Evolutionary conservation across 2,888 invertebrate species (phyloP), one percentile per base, ranked within the genome.

Genomic region (Nomada fabriciana): DNA sequence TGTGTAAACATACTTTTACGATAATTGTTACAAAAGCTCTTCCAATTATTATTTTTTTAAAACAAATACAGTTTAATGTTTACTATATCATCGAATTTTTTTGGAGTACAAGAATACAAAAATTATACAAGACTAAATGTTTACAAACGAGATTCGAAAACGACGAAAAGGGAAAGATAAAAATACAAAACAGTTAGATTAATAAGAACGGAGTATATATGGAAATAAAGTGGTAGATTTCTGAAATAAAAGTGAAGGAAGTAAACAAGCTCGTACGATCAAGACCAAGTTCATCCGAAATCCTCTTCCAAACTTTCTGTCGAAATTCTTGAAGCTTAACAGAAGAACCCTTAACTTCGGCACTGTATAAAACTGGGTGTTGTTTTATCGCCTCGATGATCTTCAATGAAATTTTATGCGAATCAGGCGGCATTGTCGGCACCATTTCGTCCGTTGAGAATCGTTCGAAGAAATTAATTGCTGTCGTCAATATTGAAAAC

Each of bases 261-360:
- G n/a, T 43, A 70, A 70, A 70, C 5, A 3, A 55, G 9, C 55
- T 69, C 91, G 87, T 90, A 94, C 94, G 87, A 86, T 94, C 94
- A 1, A 94, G 77, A 55, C 91, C 91, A 9, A 94, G 86, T 50
- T 94, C 93, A 71, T 92, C 91, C 0, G 93, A 91, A 74, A 94
- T 93, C 68, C 90, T 87, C 79, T 92, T 91, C 94, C 94, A 94
- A 43, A 94, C 93, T 88, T 93, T 93, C 80, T 94, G 93, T 23
- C 92, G 84, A 67, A 94, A 93, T 79, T 94, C 94, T 68, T 93
- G 92, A 10, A 93, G 67, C 68, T 93, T 93, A 2, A 92, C 77
- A 1, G 92, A 83, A 11, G 89, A 87, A 1, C 93, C 93, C 71
- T 91, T 93, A 3, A 93, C 91, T 72, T 93, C 93, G 9, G 92